A percentile compares a stretch with the other conserved stretches of the same genome.
Conservation (phyloP, 2,888 invertebrate species). For the Patella caerulea region DNA sequence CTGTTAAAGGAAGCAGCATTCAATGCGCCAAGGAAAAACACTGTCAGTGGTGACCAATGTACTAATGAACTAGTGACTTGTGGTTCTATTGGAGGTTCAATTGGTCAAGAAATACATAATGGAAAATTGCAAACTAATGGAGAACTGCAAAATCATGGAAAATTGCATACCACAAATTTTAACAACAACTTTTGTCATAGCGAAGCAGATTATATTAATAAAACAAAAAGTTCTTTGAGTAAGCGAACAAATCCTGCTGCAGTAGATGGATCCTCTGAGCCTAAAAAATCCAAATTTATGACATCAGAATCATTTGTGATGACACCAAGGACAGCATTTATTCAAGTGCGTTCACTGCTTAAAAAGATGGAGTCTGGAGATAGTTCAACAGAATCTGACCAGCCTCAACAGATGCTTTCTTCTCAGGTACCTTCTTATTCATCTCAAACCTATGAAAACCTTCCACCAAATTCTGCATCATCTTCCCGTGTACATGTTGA, state of each 20-base stretch:
- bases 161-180: background rate
- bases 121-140: too few relatives aligned
- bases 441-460: background rate
- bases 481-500: background rate
- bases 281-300: background rate
- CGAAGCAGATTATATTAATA: background rate
- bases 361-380: background rate
- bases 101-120: too few relatives aligned
- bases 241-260: background rate
- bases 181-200: background rate
- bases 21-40: background rate
- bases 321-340: conserved; percentile 1
- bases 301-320: conserved; percentile 6
- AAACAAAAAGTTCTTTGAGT: background rate
- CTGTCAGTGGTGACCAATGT: background rate
- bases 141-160: background rate
- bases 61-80: background rate
- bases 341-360: background rate
- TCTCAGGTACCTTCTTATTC: background rate
- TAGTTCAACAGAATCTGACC: too few relatives aligned
- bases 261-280: background rate
- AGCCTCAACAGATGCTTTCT: too few relatives aligned
- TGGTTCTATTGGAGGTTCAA: too few relatives aligned
- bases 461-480: too few relatives aligned
- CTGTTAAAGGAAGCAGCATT: background rate